These are phyloP conservation scores for Cryptotermes secundus DNA, from an alignment of 1,140 invertebrate genomes.

Conservation along the genomic window DNA sequence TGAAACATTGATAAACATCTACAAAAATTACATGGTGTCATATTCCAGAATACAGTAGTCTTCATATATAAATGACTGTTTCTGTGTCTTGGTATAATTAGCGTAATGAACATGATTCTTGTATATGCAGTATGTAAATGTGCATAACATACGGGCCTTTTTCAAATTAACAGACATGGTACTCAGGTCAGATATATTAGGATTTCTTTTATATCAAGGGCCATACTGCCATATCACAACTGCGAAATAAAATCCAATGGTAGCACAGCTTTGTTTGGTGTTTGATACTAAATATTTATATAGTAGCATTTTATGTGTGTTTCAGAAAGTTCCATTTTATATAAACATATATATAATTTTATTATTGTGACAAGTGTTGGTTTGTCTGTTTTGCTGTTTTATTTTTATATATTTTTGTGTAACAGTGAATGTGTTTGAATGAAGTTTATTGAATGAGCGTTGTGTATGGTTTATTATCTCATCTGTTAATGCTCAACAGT, in stretches of 20 bases:
- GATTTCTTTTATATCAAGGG: neutral
- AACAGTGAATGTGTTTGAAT: neutral
- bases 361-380: neutral
- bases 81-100: neutral
- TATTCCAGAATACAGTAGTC: too few relatives aligned
- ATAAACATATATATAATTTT: neutral
- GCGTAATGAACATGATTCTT: neutral
- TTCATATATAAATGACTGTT: neutral
- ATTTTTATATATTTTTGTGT: constrained; percentile 8
- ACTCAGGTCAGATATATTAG: neutral
- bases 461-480: neutral
- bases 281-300: constrained; percentile 11
- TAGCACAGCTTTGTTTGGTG: neutral
- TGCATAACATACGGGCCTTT: neutral
- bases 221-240: constrained; percentile 7
- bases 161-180: neutral
- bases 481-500: neutral
- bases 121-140: neutral
- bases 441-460: neutral
- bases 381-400: neutral
- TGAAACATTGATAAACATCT: too few relatives aligned
- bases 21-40: too few relatives aligned
- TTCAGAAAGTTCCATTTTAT: neutral
- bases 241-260: neutral
- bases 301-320: neutral